A percentile compares a stretch with the other conserved stretches of the same genome.
Evolutionary conservation across 2,888 invertebrate genomes (phyloP).

Genomic region (Apotomis betuletana): DNA sequence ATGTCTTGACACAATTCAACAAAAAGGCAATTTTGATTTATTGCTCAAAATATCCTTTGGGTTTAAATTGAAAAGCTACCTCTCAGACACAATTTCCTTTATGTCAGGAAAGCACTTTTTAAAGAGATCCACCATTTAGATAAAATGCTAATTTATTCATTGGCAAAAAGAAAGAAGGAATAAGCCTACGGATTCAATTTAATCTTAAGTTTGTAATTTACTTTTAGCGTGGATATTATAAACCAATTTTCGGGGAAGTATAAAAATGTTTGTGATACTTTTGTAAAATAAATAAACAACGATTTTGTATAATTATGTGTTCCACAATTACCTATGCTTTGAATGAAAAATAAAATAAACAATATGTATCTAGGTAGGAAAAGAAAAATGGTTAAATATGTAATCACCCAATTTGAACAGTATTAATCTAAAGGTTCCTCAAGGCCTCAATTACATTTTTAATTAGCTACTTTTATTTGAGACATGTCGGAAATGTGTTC

Average conservation of each 20-base stretch:
- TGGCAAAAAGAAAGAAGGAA: constrained; percentile 70
- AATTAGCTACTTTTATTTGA: too few species aligned
- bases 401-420: too few species aligned
- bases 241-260: constrained; percentile 54
- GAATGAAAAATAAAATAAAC: too few species aligned
- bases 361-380: too few species aligned
- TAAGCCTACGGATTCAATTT: constrained; percentile 73
- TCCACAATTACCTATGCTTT: too few species aligned
- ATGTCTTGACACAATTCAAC: constrained; percentile 38
- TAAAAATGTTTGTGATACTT: constrained; percentile 11
- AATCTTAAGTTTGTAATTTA: constrained; percentile 69
- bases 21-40: constrained; percentile 50
- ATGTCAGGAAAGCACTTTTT: constrained; percentile 70
- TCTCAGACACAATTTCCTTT: constrained; percentile 60
- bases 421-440: too few species aligned
- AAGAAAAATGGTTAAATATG: too few species aligned
- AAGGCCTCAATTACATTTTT: too few species aligned
- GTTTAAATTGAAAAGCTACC: constrained; percentile 56
- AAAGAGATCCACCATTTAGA: constrained; percentile 76
- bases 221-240: constrained; percentile 70
- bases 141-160: constrained; percentile 82
- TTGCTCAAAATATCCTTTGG: constrained; percentile 50
- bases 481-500: too few species aligned
- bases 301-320: too few species aligned
- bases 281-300: background rate